Base-by-base conservation (phyloP, 2,888 invertebrate genomes). In the Meganola albula region DNA sequence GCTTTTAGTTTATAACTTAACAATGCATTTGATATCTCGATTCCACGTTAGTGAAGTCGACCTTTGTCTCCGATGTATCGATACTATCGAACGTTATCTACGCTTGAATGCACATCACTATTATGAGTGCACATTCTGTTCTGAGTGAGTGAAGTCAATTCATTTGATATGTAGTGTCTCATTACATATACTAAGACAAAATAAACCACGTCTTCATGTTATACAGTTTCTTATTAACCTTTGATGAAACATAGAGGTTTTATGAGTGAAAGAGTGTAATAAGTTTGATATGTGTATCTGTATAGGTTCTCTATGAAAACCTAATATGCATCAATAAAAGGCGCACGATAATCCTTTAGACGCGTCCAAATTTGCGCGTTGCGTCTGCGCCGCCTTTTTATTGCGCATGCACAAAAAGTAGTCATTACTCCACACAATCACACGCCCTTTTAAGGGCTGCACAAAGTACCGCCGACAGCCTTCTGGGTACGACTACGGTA, bases 41-140 rank as follows among this genome's bases (percentile, higher is more conserved):
- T 76, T 61, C 66, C 53, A 39, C 39, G 48, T 64, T 74, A 75
- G 72, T 73, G 75, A 51, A 52, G 39, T 70, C 72, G 73, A 63
- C 74, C 73, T 74, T 76, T 77, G 78, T 78, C 76, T 70, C 62
- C 71, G 45, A 46, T 50, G 65, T 68, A 70, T 72, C 73, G 58
- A 54, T 32, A 39, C 57, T 60, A 69, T 73, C 67, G 62, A 53
- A 35, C 48, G 54, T 63, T n/a, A 29, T 68, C 58, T n/a, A 62
- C 69, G 71, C 69, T 34, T 56, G 53, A 55, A 47, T 59, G 63
- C 46, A 69, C 72, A 64, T 49, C 71, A 66, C 67, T 71, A 69
- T 70, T 63, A 65, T 36, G 27, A 42, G 27, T 44, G 45, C 62
- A 40, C 37, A 45, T 34, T 34, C 44, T 45, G 48, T 54, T 48